These are phyloP conservation scores for Tiliacea aurago DNA, from an alignment of 2,888 invertebrate species.

Conservation along the genomic window DNA sequence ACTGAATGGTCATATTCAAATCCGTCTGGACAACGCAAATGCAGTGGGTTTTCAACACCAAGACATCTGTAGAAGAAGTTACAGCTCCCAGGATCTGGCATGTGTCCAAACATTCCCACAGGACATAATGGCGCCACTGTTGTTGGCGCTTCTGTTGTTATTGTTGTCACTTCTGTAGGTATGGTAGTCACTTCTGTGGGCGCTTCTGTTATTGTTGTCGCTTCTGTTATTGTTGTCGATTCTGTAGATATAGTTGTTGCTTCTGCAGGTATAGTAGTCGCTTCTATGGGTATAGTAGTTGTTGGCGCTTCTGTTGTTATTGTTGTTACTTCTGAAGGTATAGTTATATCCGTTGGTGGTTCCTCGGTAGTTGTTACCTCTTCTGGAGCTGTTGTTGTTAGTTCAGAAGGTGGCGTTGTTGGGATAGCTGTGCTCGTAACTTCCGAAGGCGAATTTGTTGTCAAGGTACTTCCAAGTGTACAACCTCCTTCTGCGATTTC, in stretches of 20 bases:
- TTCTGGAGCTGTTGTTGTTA: constrained; percentile 4
- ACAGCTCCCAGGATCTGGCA: constrained; percentile 34
- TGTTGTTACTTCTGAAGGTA: background rate
- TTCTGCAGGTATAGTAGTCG: background rate
- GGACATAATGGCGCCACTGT: constrained; percentile 15
- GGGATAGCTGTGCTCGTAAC: background rate
- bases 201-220: background rate
- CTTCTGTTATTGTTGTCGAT: background rate
- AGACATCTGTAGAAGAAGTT: constrained; percentile 35
- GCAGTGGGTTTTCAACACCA: background rate
- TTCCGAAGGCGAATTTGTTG: constrained; percentile 2
- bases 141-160: constrained; percentile 7
- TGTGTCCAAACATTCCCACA: constrained; percentile 2
- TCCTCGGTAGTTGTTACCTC: too few species aligned
- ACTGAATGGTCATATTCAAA: constrained; percentile 26
- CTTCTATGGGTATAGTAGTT: background rate
- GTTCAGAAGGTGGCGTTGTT: constrained; percentile 5
- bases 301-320: background rate
- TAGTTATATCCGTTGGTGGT: background rate
- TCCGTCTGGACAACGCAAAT: constrained; percentile 28
- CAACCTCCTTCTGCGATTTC: constrained; percentile 64
- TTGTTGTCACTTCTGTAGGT: background rate
- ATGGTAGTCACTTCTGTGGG: background rate
- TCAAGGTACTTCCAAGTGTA: constrained; percentile 26
- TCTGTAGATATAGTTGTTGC: background rate